These are phyloP conservation scores for Cryptocephalus moraei DNA, from an alignment of 2,888 invertebrate species.

Conservation along the genomic window DNA sequence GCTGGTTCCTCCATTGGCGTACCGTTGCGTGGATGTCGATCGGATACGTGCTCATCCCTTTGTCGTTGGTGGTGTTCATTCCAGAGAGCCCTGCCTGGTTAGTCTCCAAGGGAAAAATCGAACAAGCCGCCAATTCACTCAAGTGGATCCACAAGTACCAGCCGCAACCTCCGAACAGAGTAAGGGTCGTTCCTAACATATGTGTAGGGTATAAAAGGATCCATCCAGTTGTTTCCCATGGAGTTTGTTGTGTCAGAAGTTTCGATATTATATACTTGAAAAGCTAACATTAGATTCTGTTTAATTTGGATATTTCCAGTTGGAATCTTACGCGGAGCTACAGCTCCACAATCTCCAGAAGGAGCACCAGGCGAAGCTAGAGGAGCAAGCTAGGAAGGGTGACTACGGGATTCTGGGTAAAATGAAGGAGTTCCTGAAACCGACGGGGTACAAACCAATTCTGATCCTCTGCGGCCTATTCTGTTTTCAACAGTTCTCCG, in stretches of 20 bases:
- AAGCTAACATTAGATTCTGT: too few species aligned
- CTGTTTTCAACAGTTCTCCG: constrained; percentile 49
- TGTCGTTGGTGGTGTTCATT: constrained; percentile 41
- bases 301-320: constrained; percentile 21
- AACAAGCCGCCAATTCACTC: constrained; percentile 43
- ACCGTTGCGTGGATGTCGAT: constrained; percentile 46
- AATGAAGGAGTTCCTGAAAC: constrained; percentile 39
- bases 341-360: constrained; percentile 42
- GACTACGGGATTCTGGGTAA: constrained; percentile 29
- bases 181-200: constrained; percentile 13
- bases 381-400: constrained; percentile 31
- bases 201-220: too few species aligned
- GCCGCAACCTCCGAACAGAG: constrained; percentile 37
- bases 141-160: constrained; percentile 41
- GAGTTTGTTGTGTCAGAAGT: too few species aligned
- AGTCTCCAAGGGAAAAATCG: constrained; percentile 44
- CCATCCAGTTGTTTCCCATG: too few species aligned
- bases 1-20: constrained; percentile 46
- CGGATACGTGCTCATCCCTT: constrained; percentile 43
- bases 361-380: constrained; percentile 42
- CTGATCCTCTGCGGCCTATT: constrained; percentile 45
- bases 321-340: constrained; percentile 41
- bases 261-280: too few species aligned
- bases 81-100: constrained; percentile 53
- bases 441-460: constrained; percentile 50